Evolutionary conservation across 2,797 vertebrate species (phyloP), one percentile per base, ranked within the genome.

Genomic region (Sebastes steindachneri): DNA sequence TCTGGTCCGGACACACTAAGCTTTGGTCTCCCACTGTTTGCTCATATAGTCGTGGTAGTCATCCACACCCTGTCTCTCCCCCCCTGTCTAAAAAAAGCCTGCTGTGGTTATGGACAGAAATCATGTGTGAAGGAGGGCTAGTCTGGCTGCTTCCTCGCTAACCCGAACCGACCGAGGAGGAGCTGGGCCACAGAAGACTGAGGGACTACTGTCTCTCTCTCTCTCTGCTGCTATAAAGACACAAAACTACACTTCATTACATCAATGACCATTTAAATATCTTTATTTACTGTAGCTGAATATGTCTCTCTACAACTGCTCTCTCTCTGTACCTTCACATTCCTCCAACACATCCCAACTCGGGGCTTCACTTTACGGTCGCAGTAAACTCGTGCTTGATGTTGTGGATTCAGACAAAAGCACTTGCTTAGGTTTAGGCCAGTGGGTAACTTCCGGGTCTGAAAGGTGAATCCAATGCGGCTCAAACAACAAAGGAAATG

Each of bases 31-130:
- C 60, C 6, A 53, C 81, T 86, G 86, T 89, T 91, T 89, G 79
- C 86, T 85, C 73, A 76, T 87, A 83, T 63, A 89, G 83, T 83
- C 33, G 62, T 68, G 83, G 78, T 85, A 41, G 88, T 82, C 73
- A 75, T 87, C 88, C 91, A 90, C 94, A 92, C 91, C 91, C 93
- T 86, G 93, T 90, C 89, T 90, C 89, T 41, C 65, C 19, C 51
- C 67, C 17, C 11, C 31, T 0, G n/a, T 79, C 89, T 94, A 95
- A 86, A 93, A 92, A 93, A 92, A 94, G 87, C 69, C 29, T 4
- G 1, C 83, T 74, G 92, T 72, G 93, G 93, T 92, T 89, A 75
- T 11, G 77, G 77, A 83, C 26, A 70, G 77, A 85, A 75, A 86
- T 78, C 85, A 85, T 80, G 29, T 85, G 77, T 84, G 80, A 81